Base-by-base conservation (phyloP, 2,888 invertebrate genomes). In the Litoditis marina region DNA sequence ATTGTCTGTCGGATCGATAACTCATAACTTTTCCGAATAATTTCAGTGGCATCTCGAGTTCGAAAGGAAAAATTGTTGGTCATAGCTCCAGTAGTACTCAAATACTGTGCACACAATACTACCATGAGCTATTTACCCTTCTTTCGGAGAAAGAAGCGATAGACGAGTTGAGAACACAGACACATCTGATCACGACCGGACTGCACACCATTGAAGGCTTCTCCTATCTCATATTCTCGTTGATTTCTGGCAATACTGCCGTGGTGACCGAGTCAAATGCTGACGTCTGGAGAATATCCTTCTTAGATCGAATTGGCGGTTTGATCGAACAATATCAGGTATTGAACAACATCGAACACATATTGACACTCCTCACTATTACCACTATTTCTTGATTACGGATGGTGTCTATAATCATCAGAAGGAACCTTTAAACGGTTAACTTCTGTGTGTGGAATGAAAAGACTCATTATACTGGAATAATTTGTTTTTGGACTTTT, bases 251-350 rank as follows among this genome's bases (percentile, higher is more conserved):
- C 2, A 60, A 65, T 19, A 72, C 69, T 16, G 62, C 64, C 32
- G 31, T 72, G 1, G 19, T 72, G 8, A 53, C 72, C 7, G 69
- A 72, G 50, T 63, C 68, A 8, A 65, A 63, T 5, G 28, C 59
- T 2, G 69, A 68, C 50, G 60, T 69, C 46, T 72, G 67, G 67
- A 59, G 63, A 58, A 68, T 67, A n/a, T 69, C 69, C 0, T 63
- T 69, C 42, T 27, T 72, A 1, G 72, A 72, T 36, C 39, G 68
- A 28, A 56, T 69, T 27, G 69, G 66, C 27, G 68, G 66, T 22
- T 52, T 72, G 1, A 68, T 72, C 19, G 72, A 72, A 46, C 63
- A 63, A 52, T 72, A 69, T 31, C 44, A 59, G 25, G 71, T 70
- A 7, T 1, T n/a, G n/a, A n/a, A n/a, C n/a, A n/a, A n/a, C n/a